A percentile compares a stretch with the other conserved stretches of the same genome.
These are phyloP conservation scores for Gymnobelideus leadbeateri DNA, from an alignment of 2,113 vertebrate genomes.

Conservation along the genomic window DNA sequence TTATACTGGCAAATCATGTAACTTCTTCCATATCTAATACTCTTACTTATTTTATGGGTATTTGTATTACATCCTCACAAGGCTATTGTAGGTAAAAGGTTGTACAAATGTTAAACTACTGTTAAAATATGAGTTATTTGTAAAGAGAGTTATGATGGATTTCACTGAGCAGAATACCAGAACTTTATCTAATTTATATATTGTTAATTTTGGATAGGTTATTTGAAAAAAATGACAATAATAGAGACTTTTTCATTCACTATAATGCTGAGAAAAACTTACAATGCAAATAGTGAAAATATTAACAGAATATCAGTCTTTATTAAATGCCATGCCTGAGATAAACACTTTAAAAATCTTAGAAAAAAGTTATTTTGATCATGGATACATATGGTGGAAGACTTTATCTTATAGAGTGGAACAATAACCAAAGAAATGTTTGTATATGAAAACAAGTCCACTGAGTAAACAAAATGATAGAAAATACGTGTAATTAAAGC, in stretches of 20 bases:
- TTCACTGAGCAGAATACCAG: neutral
- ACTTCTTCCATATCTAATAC: neutral
- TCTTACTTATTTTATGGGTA: neutral
- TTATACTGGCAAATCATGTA: neutral
- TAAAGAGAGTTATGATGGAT: neutral
- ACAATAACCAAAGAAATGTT: neutral
- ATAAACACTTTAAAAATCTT: neutral
- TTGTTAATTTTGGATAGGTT: neutral
- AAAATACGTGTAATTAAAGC: neutral
- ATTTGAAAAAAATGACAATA: neutral
- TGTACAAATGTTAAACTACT: neutral
- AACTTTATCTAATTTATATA: neutral
- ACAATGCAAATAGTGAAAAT: neutral
- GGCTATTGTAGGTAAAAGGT: neutral
- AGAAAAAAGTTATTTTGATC: neutral
- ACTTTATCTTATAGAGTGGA: neutral
- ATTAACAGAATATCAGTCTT: neutral
- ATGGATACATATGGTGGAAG: neutral
- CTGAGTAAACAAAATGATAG: neutral
- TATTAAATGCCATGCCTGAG: neutral
- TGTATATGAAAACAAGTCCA: neutral
- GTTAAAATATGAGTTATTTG: neutral
- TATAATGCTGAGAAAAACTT: neutral
- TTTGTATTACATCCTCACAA: neutral
- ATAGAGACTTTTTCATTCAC: neutral